A percentile compares a stretch with the other conserved stretches of the same genome.
Conservation (phyloP, 2,888 invertebrate species). For the Kryphioiulus occultus region DNA sequence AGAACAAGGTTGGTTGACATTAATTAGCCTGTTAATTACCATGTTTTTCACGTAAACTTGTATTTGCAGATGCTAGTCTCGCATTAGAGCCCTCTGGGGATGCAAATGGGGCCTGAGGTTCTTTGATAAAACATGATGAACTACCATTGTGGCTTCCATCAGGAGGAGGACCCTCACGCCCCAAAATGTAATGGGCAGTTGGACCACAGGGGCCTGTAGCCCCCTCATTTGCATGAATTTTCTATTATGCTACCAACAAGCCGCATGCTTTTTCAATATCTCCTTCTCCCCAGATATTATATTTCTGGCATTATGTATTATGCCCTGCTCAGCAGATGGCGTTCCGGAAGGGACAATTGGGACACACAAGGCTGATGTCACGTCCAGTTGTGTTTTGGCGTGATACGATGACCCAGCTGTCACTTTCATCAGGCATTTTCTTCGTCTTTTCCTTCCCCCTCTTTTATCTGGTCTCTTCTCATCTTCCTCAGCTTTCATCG, state of each 20-base stretch:
- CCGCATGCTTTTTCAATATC: conserved; percentile 10
- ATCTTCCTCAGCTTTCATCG: not conserved
- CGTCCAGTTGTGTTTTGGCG: conserved; percentile 21
- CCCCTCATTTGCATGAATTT: not conserved
- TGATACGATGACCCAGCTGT: not conserved
- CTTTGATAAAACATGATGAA: not conserved
- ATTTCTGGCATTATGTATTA: not conserved
- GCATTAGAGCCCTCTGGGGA: not conserved
- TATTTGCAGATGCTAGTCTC: too few species aligned
- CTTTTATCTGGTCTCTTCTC: not conserved
- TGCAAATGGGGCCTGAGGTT: not conserved
- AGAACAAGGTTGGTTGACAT: too few species aligned
- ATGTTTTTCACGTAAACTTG: too few species aligned
- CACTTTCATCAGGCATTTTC: not conserved
- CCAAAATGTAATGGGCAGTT: not conserved
- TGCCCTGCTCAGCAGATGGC: not conserved
- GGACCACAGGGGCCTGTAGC: not conserved
- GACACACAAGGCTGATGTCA: not conserved
- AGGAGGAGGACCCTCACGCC: not conserved
- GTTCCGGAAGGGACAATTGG: not conserved
- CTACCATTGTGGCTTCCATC: not conserved
- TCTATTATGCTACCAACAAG: not conserved
- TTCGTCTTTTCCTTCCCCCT: not conserved
- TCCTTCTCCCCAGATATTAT: not conserved
- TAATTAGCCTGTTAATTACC: too few species aligned